A percentile compares a stretch with the other conserved stretches of the same genome.
Evolutionary conservation across 2,113 vertebrate genomes (phyloP).

Genomic region (Lepidothrix coronata): DNA sequence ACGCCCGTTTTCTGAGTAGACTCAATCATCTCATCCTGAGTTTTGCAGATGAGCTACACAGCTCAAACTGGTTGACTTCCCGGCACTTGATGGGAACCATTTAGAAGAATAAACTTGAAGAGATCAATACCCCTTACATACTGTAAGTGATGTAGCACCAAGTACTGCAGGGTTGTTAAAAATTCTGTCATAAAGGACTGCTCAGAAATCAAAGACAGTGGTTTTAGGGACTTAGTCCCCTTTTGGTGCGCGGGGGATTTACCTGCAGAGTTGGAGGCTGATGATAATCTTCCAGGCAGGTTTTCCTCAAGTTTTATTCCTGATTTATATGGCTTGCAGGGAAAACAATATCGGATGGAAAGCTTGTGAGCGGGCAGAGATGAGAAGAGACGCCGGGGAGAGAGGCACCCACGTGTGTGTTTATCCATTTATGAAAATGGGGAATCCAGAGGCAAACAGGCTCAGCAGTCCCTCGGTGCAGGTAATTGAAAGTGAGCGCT

Average conservation of each 20-base stretch:
- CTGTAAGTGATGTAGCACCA: slow-evolving; percentile 39
- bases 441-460: neutral
- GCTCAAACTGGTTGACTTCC: slow-evolving; percentile 57
- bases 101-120: slow-evolving; percentile 61
- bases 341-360: neutral
- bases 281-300: neutral
- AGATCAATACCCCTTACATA: slow-evolving; percentile 64
- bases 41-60: slow-evolving; percentile 50
- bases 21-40: slow-evolving; percentile 35
- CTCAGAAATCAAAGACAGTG: slow-evolving; percentile 23
- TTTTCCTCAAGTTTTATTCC: neutral
- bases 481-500: neutral
- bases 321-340: neutral
- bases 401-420: neutral
- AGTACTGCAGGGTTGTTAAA: slow-evolving; percentile 56
- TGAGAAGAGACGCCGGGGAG: neutral
- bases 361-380: neutral
- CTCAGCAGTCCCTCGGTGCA: neutral
- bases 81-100: slow-evolving; percentile 62
- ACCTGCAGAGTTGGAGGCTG: neutral
- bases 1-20: slow-evolving; percentile 43
- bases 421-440: slow-evolving; percentile 1
- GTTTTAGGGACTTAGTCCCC: neutral
- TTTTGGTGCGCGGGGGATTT: neutral
- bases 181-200: neutral